Evolutionary conservation across 1,140 invertebrate genomes (phyloP).

Genomic region (Phymorhynchus buccinoides): DNA sequence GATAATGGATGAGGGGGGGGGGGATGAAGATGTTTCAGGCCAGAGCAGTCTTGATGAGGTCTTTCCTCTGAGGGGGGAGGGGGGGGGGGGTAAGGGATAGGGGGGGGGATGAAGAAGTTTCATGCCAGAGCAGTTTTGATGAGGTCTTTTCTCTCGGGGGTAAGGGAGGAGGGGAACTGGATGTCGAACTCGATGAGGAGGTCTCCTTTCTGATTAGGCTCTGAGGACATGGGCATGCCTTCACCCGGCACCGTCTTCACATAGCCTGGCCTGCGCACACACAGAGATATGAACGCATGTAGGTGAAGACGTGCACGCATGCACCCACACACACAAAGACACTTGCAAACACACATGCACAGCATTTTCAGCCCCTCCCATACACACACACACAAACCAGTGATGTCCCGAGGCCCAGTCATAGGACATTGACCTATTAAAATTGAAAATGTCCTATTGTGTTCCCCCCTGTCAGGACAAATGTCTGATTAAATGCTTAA

Average conservation of each 20-base stretch:
- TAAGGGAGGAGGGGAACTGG: conserved; percentile 69
- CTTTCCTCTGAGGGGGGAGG: conserved; percentile 63
- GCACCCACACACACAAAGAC: not conserved
- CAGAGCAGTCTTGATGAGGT: conserved; percentile 66
- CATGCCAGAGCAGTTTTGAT: conserved; percentile 66
- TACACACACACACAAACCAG: too few relatives aligned
- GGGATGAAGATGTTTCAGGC: too few relatives aligned
- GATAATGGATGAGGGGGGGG: too few relatives aligned
- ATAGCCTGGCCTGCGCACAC: conserved; percentile 70
- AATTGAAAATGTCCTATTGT: too few relatives aligned
- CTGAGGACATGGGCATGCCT: conserved; percentile 72
- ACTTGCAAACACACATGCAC: too few relatives aligned
- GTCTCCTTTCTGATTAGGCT: conserved; percentile 71
- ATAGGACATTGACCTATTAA: too few relatives aligned
- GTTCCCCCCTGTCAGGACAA: too few relatives aligned
- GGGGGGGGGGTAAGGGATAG: too few relatives aligned
- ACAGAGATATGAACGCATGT: conserved; percentile 5
- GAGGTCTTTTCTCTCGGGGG: conserved; percentile 70
- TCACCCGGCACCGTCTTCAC: conserved; percentile 71
- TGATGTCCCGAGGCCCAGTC: too few relatives aligned
- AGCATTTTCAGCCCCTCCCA: too few relatives aligned
- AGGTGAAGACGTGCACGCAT: too few relatives aligned
- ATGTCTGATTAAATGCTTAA: too few relatives aligned
- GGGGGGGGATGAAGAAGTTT: not conserved
- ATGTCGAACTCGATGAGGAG: conserved; percentile 74